Base-by-base conservation (phyloP, 2,797 vertebrate species). In the Rhinogobio ventralis region DNA sequence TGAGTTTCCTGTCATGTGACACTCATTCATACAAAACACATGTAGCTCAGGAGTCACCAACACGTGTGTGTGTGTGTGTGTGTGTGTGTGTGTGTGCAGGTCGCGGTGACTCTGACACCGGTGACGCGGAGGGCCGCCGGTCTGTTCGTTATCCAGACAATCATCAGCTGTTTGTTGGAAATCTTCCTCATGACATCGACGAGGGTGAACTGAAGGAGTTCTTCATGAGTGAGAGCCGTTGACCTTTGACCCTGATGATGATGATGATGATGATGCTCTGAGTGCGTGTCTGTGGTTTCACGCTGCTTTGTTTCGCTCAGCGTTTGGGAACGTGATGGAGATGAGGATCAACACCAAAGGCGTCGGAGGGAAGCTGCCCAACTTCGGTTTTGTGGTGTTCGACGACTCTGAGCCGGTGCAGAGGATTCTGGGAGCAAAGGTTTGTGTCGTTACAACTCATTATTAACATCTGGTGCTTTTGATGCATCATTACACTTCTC, bases 321-420 rank as follows among this genome's bases (percentile, higher is more conserved):
- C 96, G 69, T 99, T 98, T 73, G 98, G 98, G 89, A 99, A 96
- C 9, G 97, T 99, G 78, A 95, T 99, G 83, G 98, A 99, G 92
- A 96, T 99, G 92, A 95, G 97, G 87, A 99, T 99, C 91, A 99
- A 99, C 93, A 99, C 98, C 42, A 99, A 99, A 91, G 98, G 96
- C 39, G 96, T 99, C 81, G 97, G 97, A 83, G 97, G 97, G 85
- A 99, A 99, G 86, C 94, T 99, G 89, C 98, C 98, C 74, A 99
- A 99, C 92, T 99, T 99, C 90, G 98, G 98, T 86, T 99, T 99
- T 53, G 98, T 99, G 90, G 98, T 99, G 68, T 99, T 99, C 92
- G 98, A 99, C 0, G 97, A 99, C 90, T 96, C 96, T 36, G 97
- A 99, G 51, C 97, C 98, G 0, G 98, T 99, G 92, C 98, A 99